Evolutionary conservation across 2,113 vertebrate genomes (phyloP), one percentile per base, ranked within the genome.

Genomic region (Gadus chalcogrammus): DNA sequence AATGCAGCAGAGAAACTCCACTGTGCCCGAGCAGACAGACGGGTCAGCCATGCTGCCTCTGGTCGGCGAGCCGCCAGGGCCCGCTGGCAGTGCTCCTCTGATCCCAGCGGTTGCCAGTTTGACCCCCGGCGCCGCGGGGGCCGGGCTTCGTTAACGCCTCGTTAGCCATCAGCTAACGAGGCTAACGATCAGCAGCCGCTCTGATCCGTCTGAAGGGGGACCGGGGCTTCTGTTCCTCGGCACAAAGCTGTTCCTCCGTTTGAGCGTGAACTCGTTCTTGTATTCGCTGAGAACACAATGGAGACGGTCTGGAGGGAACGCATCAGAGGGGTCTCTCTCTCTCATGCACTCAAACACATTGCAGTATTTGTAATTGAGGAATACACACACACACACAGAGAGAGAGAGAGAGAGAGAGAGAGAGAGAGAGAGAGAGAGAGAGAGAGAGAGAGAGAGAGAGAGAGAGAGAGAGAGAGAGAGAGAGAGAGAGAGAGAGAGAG

Each of bases 61-160:
- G 24, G 24, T 24, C 81, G 73, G 74, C 74, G 85, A 88, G 82
- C 82, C 79, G 70, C 84, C 79, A 82, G 87, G 86, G 82, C 87
- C 79, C 80, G 82, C 65, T 74, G 64, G 71, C 77, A 82, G 82
- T 71, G 79, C 69, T 79, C 67, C 71, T 76, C 28, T 71, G 79
- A 80, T 82, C 70, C 78, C 77, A 71, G 64, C 9, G 69, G 70
- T 70, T 79, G 87, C 76, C 75, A 68, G 17, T 68, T 35, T 83
- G 79, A 85, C 84, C 78, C 31, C 61, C 9, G n/a, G 56, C 15
- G 0, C 72, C 48, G 63, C 69, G 72, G 69, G 31, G 79, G 68
- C 22, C 16, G 56, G 52, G 55, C 28, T 35, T 52, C 70, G 72
- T 72, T 87, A 85, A 88, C 84, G 76, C 76, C 78, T 62, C 72